These are phyloP conservation scores for Lagopus leucura DNA, from an alignment of 2,113 vertebrate genomes.

Conservation along the genomic window DNA sequence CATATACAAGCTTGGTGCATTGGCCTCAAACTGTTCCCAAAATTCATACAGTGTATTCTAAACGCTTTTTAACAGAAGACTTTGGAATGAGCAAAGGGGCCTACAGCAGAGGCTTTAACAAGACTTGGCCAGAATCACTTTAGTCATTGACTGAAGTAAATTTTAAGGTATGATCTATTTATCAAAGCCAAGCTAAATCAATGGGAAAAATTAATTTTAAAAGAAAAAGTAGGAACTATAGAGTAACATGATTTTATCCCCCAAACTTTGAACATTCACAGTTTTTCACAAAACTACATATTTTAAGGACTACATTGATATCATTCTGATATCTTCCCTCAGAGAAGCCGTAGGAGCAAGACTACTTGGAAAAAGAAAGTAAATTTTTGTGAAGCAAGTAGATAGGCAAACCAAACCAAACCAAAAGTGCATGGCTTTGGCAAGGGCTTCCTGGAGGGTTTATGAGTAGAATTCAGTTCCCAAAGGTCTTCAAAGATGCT, in stretches of 20 bases:
- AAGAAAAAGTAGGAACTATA: not conserved
- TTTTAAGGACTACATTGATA: not conserved
- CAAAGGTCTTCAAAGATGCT: not conserved
- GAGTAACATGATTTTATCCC: not conserved
- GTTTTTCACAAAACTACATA: not conserved
- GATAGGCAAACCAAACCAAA: not conserved
- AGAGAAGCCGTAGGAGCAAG: not conserved
- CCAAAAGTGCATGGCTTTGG: not conserved
- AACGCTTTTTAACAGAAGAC: not conserved
- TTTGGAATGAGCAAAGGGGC: not conserved
- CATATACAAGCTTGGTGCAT: not conserved
- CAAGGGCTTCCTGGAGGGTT: not conserved
- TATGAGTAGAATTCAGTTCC: not conserved
- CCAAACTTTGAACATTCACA: not conserved
- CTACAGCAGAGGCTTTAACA: not conserved
- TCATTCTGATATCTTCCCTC: not conserved
- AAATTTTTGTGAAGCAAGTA: not conserved
- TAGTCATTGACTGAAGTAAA: not conserved
- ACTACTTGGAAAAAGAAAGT: not conserved
- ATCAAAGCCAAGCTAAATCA: conserved; percentile 1
- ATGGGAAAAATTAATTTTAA: not conserved
- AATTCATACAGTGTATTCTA: not conserved
- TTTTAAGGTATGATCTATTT: not conserved
- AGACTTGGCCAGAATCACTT: not conserved
- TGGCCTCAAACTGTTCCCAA: not conserved